These are phyloP conservation scores for Reticulitermes speratus DNA, from an alignment of 1,140 invertebrate species.

Conservation along the genomic window DNA sequence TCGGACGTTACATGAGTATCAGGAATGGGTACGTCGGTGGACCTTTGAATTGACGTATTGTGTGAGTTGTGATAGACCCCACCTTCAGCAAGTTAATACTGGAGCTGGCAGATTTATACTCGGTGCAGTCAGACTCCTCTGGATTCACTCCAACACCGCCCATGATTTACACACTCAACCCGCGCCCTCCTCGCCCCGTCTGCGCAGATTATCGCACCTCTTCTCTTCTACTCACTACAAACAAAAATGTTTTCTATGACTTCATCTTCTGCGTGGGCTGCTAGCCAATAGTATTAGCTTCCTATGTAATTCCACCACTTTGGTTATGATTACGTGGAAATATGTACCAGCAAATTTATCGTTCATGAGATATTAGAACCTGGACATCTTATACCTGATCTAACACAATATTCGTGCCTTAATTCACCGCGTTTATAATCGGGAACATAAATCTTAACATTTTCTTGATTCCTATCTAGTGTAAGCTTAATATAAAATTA, in stretches of 20 bases:
- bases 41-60: constrained; percentile 11
- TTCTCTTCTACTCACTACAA: neutral
- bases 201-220: neutral
- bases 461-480: too few relatives aligned
- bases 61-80: constrained; percentile 7
- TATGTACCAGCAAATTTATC: neutral
- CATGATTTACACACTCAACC: neutral
- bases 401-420: too few relatives aligned
- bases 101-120: neutral
- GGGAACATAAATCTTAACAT: too few relatives aligned
- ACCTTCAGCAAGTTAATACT: constrained; percentile 2
- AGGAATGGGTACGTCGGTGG: neutral
- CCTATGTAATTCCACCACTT: neutral
- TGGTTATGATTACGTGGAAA: neutral
- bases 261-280: neutral
- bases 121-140: neutral
- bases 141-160: neutral
- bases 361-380: neutral
- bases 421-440: too few relatives aligned
- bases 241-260: constrained; percentile 6
- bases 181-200: neutral
- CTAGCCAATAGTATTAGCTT: neutral
- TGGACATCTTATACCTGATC: neutral
- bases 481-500: too few relatives aligned
- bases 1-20: neutral